Conservation (phyloP, 92 coral and sea anemone species). For the Montipora capitata region DNA sequence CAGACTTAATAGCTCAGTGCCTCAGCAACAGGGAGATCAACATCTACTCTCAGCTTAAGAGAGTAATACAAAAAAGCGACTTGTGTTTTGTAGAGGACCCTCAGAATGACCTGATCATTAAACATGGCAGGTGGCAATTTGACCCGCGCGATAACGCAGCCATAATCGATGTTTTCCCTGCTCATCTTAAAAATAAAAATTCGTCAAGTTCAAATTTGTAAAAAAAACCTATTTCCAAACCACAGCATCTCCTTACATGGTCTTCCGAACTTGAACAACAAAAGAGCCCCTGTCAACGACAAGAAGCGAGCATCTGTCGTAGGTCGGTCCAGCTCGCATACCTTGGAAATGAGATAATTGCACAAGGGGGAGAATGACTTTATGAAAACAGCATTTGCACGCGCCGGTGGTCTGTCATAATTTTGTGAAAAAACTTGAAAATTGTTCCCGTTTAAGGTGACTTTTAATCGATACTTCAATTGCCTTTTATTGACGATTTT, state of each 20-base stretch:
- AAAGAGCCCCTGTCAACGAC: neutral
- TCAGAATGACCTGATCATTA: constrained; percentile 72
- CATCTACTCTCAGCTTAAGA: too few species aligned
- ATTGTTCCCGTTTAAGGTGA: constrained; percentile 35
- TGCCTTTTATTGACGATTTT: neutral
- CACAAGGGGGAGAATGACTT: constrained; percentile 77
- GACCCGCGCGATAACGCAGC: constrained; percentile 39
- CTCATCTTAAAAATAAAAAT: neutral
- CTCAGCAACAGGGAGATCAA: too few species aligned
- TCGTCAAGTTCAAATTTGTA: neutral
- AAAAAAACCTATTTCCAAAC: neutral
- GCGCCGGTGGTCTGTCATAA: constrained; percentile 85
- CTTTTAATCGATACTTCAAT: constrained; percentile 16
- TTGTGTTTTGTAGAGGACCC: neutral
- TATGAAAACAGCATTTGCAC: constrained; percentile 91
- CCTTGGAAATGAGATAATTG: constrained; percentile 72
- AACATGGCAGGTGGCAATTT: constrained; percentile 82
- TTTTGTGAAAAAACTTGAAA: constrained; percentile 66
- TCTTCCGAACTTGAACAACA: neutral
- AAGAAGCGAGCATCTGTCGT: constrained; percentile 9
- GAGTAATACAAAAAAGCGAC: constrained; percentile 3
- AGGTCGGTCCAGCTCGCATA: constrained; percentile 26
- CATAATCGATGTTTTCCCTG: neutral
- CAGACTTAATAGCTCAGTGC: too few species aligned
- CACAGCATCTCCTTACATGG: too few species aligned